A percentile compares a stretch with the other conserved stretches of the same genome.
phyloP scores from a whole-genome alignment of 2,113 vertebrate species.

The Neopipo cinnamomea region DNA sequence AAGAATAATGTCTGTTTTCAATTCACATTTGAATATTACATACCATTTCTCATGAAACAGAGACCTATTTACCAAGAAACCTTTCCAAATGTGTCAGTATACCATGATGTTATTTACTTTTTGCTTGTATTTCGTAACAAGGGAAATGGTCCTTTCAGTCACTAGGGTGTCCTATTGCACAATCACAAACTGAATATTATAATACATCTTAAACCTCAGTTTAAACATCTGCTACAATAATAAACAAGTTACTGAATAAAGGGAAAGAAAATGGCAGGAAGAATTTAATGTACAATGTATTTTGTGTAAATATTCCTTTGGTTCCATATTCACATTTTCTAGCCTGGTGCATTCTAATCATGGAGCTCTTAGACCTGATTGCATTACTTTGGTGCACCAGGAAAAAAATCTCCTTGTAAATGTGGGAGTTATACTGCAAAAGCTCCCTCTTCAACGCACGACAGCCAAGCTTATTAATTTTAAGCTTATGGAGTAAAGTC shows the following conservation, averaged over 20 bases:
- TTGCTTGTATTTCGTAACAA: background rate
- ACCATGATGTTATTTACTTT: background rate
- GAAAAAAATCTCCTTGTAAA: background rate
- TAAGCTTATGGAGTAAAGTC: background rate
- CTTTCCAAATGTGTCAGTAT: background rate
- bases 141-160: background rate
- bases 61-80: background rate
- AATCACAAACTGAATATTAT: background rate
- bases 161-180: background rate
- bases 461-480: background rate
- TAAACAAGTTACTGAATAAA: background rate
- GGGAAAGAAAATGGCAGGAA: background rate
- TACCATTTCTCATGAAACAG: background rate
- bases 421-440: background rate
- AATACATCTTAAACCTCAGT: background rate
- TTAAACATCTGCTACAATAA: background rate
- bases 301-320: background rate
- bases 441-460: background rate
- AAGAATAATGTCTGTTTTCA: background rate
- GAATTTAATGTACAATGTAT: background rate
- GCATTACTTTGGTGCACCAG: background rate
- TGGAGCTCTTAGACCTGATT: conserved; percentile 22
- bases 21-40: background rate
- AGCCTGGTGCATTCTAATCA: background rate
- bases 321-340: background rate